These are phyloP conservation scores for Tursiops truncatus DNA, from an alignment of 2,113 vertebrate species.

Conservation along the genomic window DNA sequence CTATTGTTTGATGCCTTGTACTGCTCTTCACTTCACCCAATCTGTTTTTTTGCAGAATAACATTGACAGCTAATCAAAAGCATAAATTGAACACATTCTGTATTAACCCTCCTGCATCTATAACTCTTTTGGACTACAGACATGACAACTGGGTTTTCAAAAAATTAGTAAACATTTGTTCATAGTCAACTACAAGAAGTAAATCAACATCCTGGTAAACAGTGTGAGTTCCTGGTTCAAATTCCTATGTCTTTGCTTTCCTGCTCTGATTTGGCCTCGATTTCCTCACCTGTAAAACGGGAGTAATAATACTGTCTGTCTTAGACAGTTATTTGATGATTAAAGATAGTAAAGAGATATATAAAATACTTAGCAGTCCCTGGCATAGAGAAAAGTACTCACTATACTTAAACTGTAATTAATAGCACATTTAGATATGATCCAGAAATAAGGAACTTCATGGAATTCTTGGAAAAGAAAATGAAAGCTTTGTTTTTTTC, in stretches of 20 bases:
- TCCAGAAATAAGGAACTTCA: not conserved
- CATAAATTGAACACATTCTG: not conserved
- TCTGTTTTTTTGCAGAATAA: constrained; percentile 25
- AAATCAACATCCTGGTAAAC: not conserved
- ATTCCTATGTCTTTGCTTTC: not conserved
- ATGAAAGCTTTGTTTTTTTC: not conserved
- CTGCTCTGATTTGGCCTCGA: not conserved
- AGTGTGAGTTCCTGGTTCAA: not conserved
- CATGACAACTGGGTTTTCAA: not conserved
- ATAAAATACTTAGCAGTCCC: not conserved
- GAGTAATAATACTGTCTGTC: not conserved
- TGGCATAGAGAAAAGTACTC: not conserved
- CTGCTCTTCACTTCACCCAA: not conserved
- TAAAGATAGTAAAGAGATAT: not conserved
- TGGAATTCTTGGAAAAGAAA: constrained; percentile 32
- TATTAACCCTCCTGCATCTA: not conserved
- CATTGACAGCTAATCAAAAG: not conserved
- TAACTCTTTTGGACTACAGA: not conserved
- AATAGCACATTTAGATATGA: not conserved
- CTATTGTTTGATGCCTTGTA: not conserved
- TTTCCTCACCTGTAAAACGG: not conserved
- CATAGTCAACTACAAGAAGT: not conserved
- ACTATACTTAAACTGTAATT: not conserved
- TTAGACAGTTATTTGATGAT: not conserved
- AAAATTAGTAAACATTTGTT: not conserved